phyloP scores from a whole-genome alignment of 30 jellyfish, hydroid and myxozoan genomes.

The Pseudorhiza aurosa region DNA sequence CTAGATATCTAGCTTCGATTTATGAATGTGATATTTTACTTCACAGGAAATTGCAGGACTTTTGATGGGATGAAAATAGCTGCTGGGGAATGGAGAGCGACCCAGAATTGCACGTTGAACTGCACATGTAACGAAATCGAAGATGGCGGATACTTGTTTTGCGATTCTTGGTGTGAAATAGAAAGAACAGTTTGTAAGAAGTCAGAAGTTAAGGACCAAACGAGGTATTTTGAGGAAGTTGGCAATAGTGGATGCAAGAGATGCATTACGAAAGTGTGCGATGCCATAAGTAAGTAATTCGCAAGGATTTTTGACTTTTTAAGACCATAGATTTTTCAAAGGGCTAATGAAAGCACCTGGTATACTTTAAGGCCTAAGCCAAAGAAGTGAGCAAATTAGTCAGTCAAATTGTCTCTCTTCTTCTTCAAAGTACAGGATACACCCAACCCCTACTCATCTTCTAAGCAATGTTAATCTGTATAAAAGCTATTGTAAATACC shows the following conservation, averaged over 20 bases:
- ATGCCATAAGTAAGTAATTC: slow-evolving; percentile 36
- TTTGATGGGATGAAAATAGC: slow-evolving; percentile 1
- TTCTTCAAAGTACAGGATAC: no score
- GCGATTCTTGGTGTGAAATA: slow-evolving; percentile 45
- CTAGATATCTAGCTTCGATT: no score
- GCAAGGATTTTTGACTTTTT: no score
- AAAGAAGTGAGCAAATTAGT: no score
- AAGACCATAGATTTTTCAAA: no score
- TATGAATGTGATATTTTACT: neutral
- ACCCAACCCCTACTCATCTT: no score
- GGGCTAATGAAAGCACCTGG: no score
- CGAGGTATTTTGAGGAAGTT: slow-evolving; percentile 28
- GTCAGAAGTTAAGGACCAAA: neutral
- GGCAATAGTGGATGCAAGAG: slow-evolving; percentile 59
- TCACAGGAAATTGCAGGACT: slow-evolving; percentile 24
- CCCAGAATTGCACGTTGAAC: slow-evolving; percentile 15
- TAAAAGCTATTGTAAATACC: no score
- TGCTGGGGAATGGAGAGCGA: slow-evolving; percentile 27
- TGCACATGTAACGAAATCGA: slow-evolving; percentile 31
- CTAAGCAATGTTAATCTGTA: no score
- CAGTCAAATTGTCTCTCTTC: no score
- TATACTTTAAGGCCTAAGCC: no score
- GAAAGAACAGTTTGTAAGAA: slow-evolving; percentile 18
- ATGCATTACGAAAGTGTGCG: slow-evolving; percentile 38
- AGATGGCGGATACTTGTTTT: neutral